phyloP scores from a whole-genome alignment of 2,797 vertebrate species.

The Gallinago nigripennis region DNA sequence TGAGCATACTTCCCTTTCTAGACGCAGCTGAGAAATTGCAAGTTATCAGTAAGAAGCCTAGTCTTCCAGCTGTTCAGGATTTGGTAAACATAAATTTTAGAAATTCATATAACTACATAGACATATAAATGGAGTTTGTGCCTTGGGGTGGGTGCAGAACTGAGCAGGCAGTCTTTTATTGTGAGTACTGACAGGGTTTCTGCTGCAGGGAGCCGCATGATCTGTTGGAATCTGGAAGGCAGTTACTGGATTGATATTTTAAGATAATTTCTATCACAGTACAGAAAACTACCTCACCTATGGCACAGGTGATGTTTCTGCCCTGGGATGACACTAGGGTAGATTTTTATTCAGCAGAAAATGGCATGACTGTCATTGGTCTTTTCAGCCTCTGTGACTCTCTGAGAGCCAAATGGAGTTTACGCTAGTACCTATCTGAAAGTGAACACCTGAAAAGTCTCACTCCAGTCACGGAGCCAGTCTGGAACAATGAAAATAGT shows the following conservation, averaged over 20 bases:
- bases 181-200: accelerated
- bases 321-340: not conserved
- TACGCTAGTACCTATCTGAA: not conserved
- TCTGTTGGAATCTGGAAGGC: no score
- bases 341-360: not conserved
- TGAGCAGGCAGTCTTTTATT: not conserved
- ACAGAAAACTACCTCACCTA: not conserved
- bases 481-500: not conserved
- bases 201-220: not conserved
- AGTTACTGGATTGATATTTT: not conserved
- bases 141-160: not conserved
- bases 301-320: not conserved
- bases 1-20: not conserved
- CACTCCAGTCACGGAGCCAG: not conserved
- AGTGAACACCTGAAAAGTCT: not conserved
- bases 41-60: not conserved
- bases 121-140: not conserved
- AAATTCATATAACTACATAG: not conserved
- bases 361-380: not conserved
- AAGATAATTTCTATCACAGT: not conserved
- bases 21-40: not conserved
- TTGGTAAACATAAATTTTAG: not conserved
- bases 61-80: not conserved
- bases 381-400: not conserved
- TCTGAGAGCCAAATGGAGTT: not conserved